Percentiles rank a stretch among this genome's conserved stretches.
phyloP scores from a whole-genome alignment of 2,797 vertebrate genomes.

The Holocentrus rufus region DNA sequence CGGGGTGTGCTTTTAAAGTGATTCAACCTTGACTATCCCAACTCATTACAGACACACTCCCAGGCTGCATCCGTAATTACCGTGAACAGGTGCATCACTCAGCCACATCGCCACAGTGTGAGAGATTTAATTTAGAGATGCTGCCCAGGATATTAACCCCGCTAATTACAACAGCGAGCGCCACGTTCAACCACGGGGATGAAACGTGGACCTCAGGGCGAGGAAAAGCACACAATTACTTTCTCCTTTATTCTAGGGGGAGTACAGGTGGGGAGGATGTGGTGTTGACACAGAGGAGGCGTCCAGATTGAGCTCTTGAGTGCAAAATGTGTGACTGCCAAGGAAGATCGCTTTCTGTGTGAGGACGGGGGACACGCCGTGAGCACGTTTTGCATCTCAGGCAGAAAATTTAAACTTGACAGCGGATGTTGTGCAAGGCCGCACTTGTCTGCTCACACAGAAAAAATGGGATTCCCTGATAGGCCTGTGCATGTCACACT shows the following conservation, averaged over 20 bases:
- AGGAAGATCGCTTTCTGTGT: background rate
- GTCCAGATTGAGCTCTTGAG: constrained; percentile 27
- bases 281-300: constrained; percentile 45
- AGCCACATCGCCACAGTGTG: constrained; percentile 70
- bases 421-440: background rate
- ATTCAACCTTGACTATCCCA: constrained; percentile 77
- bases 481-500: background rate
- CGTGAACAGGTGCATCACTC: constrained; percentile 80
- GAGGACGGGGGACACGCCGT: background rate
- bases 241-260: constrained; percentile 58
- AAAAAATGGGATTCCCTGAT: background rate
- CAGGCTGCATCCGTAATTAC: constrained; percentile 76
- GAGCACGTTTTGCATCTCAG: constrained; percentile 9
- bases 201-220: constrained; percentile 63
- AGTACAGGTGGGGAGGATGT: constrained; percentile 41
- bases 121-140: constrained; percentile 82
- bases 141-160: constrained; percentile 81
- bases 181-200: constrained; percentile 55
- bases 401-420: background rate
- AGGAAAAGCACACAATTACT: constrained; percentile 69
- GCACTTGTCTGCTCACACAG: background rate
- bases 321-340: constrained; percentile 26
- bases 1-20: constrained; percentile 68
- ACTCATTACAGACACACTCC: constrained; percentile 73
- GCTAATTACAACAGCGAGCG: constrained; percentile 77